Evolutionary conservation across 2,888 invertebrate species (phyloP).

Genomic region (Tetheella fluctuosa): DNA sequence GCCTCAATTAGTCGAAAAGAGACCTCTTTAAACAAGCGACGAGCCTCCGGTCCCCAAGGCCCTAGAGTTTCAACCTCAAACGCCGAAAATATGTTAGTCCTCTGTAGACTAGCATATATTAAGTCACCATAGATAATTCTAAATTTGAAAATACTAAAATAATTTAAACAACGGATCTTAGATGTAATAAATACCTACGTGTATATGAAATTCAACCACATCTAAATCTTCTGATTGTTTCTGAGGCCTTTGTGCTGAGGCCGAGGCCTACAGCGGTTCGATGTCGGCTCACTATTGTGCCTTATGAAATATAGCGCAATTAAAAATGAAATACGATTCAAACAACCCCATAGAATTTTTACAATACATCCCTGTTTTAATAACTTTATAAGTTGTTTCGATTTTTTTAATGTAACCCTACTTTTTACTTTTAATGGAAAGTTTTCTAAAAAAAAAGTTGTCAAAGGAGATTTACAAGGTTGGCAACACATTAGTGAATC

Average conservation of each 20-base stretch:
- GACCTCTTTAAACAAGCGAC: too few species aligned
- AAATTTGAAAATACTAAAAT: too few species aligned
- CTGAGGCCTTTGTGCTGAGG: conserved; percentile 48
- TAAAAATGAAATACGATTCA: conserved; percentile 53
- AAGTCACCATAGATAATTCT: too few species aligned
- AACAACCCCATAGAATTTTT: conserved; percentile 37
- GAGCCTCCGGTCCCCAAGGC: too few species aligned
- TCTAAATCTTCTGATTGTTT: conserved; percentile 67
- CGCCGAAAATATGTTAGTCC: too few species aligned
- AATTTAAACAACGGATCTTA: not conserved
- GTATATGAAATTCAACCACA: conserved; percentile 27
- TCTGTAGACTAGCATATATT: too few species aligned
- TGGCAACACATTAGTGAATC: too few species aligned
- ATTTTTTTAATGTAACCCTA: not conserved
- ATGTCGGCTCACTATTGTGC: conserved; percentile 47
- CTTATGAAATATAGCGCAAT: conserved; percentile 53
- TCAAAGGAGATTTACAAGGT: not conserved
- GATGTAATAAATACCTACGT: conserved; percentile 10
- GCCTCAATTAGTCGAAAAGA: too few species aligned
- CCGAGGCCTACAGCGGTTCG: conserved; percentile 21
- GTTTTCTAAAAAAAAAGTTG: not conserved
- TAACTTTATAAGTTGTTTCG: not conserved
- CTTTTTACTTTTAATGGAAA: not conserved
- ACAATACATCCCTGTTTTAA: conserved; percentile 14
- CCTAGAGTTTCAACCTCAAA: too few species aligned